Evolutionary conservation across 2,888 invertebrate genomes (phyloP), one percentile per base, ranked within the genome.

Genomic region (Herminia tarsipennalis): DNA sequence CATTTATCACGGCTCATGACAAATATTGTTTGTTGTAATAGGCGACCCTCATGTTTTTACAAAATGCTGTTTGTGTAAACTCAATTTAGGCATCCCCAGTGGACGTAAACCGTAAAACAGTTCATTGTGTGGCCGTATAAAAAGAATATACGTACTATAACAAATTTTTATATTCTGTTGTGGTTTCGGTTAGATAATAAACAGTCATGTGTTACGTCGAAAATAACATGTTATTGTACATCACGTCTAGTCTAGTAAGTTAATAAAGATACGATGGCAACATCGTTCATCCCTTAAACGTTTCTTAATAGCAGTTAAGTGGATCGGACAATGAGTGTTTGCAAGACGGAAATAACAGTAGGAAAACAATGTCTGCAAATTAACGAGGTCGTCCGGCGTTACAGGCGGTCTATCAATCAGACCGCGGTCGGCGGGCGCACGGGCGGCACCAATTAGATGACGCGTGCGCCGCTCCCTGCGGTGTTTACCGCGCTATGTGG

Each of bases 401-500:
- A 78, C 81, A 78, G 78, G 79, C 80, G 78, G 81, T 81, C 85
- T 78, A 88, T 88, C 87, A 88, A 88, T 87, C 86, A 87, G 83
- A 71, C 72, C 51, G 68, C 60, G 71, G 63, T 62, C 65, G 58
- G 0, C 38, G 21, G 28, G 54, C 56, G 56, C 52, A 55, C 56
- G 41, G n/a, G 47, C 46, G 65, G 54, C 65, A 65, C 69, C 61
- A 68, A 66, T 69, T 67, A 56, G 38, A 78, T 87, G 86, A 86
- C 84, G 83, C 81, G 78, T 79, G 78, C 77, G 79, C 79, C 85
- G 78, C 83, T 78, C 86, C 85, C 81, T 62, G 39, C 61, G 17
- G 44, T 79, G 76, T 83, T 80, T 76, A 62, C 74, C 45, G 55
- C 30, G 13, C 35, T 9, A 13, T 14, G 36, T 56, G 45, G 62